Evolutionary conservation across 2,113 vertebrate genomes (phyloP).

Genomic region (Gymnobelideus leadbeateri): DNA sequence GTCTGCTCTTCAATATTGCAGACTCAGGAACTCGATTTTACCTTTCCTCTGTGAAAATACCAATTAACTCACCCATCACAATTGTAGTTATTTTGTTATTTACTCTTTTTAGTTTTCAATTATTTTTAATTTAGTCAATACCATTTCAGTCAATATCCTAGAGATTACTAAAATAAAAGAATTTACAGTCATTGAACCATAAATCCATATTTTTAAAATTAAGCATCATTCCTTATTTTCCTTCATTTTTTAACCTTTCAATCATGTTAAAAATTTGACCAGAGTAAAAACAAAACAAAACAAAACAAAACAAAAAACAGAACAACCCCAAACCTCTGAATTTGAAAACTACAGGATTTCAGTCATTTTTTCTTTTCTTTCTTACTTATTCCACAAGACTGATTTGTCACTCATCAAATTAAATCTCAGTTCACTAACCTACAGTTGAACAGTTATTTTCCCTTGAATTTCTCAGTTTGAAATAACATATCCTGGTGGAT

Average conservation of each 20-base stretch:
- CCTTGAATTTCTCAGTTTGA: background rate
- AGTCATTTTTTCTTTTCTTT: background rate
- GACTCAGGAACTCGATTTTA: background rate
- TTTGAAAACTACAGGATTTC: background rate
- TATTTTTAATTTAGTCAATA: background rate
- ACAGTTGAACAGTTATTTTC: background rate
- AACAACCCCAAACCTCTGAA: background rate
- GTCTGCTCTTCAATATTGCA: background rate
- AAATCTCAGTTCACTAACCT: background rate
- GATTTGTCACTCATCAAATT: constrained; percentile 1
- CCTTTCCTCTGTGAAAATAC: background rate
- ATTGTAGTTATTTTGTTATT: background rate
- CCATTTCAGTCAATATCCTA: background rate
- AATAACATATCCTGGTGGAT: background rate
- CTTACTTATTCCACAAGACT: background rate
- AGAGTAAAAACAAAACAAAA: no score
- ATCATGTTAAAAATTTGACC: background rate
- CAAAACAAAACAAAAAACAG: no score
- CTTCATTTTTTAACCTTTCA: background rate
- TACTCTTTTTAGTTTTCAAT: background rate
- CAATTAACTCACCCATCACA: background rate
- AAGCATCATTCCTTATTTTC: background rate
- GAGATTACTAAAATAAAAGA: background rate
- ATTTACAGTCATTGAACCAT: background rate
- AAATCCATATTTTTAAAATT: background rate